Percentiles rank a stretch among this genome's conserved stretches.
Evolutionary conservation across 2,797 vertebrate genomes (phyloP).

Genomic region (Propithecus deckenii): DNA sequence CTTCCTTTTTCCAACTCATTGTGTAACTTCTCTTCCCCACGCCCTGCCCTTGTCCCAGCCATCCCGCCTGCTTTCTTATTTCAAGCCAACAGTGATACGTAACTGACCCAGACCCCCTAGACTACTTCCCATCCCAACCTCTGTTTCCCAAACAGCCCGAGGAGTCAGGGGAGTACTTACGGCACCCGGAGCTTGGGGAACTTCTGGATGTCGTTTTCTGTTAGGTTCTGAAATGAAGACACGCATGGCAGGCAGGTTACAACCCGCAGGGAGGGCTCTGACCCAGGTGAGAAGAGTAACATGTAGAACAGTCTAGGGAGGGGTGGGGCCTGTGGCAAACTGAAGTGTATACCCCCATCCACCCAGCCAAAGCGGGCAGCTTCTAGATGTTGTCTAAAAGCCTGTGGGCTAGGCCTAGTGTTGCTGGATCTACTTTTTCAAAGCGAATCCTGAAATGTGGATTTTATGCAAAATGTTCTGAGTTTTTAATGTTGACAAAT

Average conservation of each 20-base stretch:
- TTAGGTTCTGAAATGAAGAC: conserved; percentile 90
- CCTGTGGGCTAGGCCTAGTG: background rate
- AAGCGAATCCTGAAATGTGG: background rate
- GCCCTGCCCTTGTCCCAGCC: background rate
- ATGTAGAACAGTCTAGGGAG: too few species aligned
- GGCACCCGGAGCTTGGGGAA: conserved; percentile 94
- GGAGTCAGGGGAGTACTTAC: conserved; percentile 86
- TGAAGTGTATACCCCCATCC: fast-evolving
- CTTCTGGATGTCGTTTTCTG: conserved; percentile 94
- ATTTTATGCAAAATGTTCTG: background rate
- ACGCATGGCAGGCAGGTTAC: background rate
- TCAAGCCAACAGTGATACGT: background rate
- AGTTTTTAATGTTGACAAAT: background rate
- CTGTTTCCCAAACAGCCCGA: background rate
- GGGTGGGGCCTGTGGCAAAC: fast-evolving
- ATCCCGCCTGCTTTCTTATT: background rate
- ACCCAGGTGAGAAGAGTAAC: background rate
- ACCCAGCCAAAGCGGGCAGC: too few species aligned
- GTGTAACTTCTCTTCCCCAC: background rate
- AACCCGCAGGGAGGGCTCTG: background rate
- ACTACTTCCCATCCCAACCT: background rate
- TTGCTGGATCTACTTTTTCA: background rate
- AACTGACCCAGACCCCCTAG: background rate
- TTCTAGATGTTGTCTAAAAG: background rate
- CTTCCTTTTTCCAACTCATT: background rate